Base-by-base conservation (phyloP, 2,113 vertebrate species). In the Mastomys natalensis region DNA sequence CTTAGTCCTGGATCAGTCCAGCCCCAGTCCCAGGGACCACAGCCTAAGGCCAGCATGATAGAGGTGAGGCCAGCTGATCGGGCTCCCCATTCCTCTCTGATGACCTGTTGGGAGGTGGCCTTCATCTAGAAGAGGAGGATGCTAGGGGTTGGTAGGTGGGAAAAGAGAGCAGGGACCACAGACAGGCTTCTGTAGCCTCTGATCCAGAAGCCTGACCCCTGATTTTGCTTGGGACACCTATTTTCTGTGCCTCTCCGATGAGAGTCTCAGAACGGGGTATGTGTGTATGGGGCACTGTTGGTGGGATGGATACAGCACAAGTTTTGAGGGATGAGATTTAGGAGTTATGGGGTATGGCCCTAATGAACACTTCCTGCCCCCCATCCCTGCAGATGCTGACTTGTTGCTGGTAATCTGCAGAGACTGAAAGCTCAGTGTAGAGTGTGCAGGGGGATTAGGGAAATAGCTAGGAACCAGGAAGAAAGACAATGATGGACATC, bases 401-500 rank as follows among this genome's bases (percentile, higher is more conserved):
- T 77, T 95, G n/a, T 72, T 88, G 43, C 66, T 58, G 92, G n/a
- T 90, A 34, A 24, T 77, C n/a, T 70, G 3, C 91, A 34, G 40
- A 70, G 40, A 26, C 26, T 31, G n/a, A 64, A 66, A 89, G 70
- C 87, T 24, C 31, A 24, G 29, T 58, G 74, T 93, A 62, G 89
- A 78, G 70, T 68, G 58, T n/a, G 37, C 55, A 82, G 37, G 53
- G 91, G 88, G 89, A 16, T 78, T 51, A 70, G 73, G n/a, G 90
- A 97, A 80, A 87, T 13, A 21, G 5, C 55, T 21, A 66, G 1
- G 92, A 95, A 78, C 70, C 0, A 88, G 74, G 62, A 22, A 73
- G 97, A 97, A 96, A 93, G 68, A 62, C 58, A n/a, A 82, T 64
- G 34, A 48, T 16, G 51, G 58, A 64, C 89, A n/a, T 87, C 24